Evolutionary conservation across 1,140 invertebrate species (phyloP).

Genomic region (Mylabris phalerata): DNA sequence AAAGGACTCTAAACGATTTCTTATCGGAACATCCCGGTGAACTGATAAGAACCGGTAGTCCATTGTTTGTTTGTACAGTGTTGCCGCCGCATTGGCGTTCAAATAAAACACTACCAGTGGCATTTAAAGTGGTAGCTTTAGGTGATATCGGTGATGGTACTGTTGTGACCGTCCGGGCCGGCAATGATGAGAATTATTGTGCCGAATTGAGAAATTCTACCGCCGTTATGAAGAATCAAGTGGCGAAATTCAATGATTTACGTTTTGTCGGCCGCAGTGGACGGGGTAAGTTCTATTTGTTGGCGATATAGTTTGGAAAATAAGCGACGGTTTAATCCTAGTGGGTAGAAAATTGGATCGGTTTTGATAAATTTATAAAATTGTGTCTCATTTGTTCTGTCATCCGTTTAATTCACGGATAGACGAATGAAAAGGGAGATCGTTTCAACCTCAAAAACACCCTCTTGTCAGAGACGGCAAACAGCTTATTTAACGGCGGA

Average conservation of each 20-base stretch:
- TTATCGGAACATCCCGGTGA: conserved; percentile 88
- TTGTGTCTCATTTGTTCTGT: too few species aligned
- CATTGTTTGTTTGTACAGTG: conserved; percentile 86
- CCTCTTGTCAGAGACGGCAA: conserved; percentile 5
- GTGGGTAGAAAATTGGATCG: too few species aligned
- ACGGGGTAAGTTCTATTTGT: conserved; percentile 68
- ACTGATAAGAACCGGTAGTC: conserved; percentile 86
- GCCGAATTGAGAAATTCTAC: conserved; percentile 90
- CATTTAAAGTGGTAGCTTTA: conserved; percentile 88
- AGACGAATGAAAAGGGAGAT: conserved; percentile 11
- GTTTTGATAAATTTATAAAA: too few species aligned
- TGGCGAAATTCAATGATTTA: conserved; percentile 97
- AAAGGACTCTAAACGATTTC: conserved; percentile 81
- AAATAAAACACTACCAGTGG: conserved; percentile 94
- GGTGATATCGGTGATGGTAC: conserved; percentile 93
- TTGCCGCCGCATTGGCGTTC: conserved; percentile 92
- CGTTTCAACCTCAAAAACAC: too few species aligned
- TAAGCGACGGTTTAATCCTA: not conserved
- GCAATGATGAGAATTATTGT: conserved; percentile 96
- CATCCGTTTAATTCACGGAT: too few species aligned
- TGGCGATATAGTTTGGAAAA: not conserved
- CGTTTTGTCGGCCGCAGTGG: conserved; percentile 95
- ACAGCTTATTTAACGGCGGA: conserved; percentile 14
- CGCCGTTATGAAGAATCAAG: conserved; percentile 94
- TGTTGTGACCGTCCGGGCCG: conserved; percentile 88